Base-by-base conservation (phyloP, 2,797 vertebrate species). In the Meriones psammophilus region DNA sequence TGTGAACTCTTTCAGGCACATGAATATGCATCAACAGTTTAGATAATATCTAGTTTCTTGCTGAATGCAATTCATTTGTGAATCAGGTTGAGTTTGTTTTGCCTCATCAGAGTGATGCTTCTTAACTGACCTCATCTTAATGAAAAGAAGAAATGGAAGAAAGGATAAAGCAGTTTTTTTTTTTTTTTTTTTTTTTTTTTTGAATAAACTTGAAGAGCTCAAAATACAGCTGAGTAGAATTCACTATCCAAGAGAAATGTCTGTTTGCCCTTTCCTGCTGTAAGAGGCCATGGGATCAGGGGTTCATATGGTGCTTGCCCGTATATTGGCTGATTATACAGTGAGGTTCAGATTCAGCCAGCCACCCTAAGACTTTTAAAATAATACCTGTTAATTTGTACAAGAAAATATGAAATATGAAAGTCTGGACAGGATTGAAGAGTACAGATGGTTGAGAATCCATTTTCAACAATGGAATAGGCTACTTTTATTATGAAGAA, bases 251-350 rank as follows among this genome's bases (percentile, higher is more conserved):
- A n/a, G 12, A 15, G 8, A 54, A 5, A 15, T 1, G 3, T 26
- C 22, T 26, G 24, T 39, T 8, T 12, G 39, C 13, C 1, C 8
- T 6, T 7, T 1, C 8, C 6, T 58, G 7, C 50, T 86, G 1
- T 24, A 14, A 46, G 18, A 60, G 9, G 22, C 13, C 9, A 8
- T 2, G 1, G 8, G 1, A 0, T 3, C 6, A 9, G 28, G 8
- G 15, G 24, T 0, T 8, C 24, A 3, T 18, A 0, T 10, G 36
- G n/a, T 33, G 4, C 9, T 36, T 73, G 22, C 4, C 20, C n/a
- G 7, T 13, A 62, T 36, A 46, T 36, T 28, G 9, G 28, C 6
- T 20, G 18, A 0, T 1, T 74, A 28, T 1, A n/a, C 28, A 30
- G 5, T 28, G 33, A n/a, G 22, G 2, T 66, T 46, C 28, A 13